A percentile compares a stretch with the other conserved stretches of the same genome.
Conservation (phyloP, 2,888 invertebrate species). For the Yponomeuta cagnagella region DNA sequence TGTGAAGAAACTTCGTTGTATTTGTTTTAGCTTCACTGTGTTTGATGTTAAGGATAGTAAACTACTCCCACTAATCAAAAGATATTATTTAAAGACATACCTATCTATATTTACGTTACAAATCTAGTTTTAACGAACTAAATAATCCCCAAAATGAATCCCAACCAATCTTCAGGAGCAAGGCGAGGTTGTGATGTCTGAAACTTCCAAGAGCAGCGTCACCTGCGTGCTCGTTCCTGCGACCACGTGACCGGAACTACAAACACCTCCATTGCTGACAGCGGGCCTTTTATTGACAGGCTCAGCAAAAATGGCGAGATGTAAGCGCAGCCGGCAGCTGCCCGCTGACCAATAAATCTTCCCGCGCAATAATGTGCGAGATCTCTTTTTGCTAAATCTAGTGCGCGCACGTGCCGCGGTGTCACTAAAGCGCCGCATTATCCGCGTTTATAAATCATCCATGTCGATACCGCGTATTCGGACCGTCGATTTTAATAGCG, state of each 20-base stretch:
- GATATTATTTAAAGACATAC: not conserved
- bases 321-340: constrained; percentile 28
- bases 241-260: constrained; percentile 35
- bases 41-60: not conserved
- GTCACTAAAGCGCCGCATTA: constrained; percentile 54
- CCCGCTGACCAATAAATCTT: constrained; percentile 41
- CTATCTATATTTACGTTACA: not conserved
- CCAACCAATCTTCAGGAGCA: not conserved
- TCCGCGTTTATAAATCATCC: constrained; percentile 64
- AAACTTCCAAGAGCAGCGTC: not conserved
- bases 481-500: constrained; percentile 27
- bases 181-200: not conserved
- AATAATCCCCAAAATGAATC: not conserved
- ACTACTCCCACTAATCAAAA: not conserved
- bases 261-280: constrained; percentile 30
- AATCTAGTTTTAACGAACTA: not conserved
- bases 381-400: constrained; percentile 58
- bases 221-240: constrained; percentile 15
- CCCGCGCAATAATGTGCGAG: constrained; percentile 40
- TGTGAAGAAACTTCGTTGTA: too few relatives aligned
- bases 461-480: constrained; percentile 48
- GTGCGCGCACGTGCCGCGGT: constrained; percentile 55
- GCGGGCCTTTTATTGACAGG: constrained; percentile 33
- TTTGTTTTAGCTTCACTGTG: not conserved
- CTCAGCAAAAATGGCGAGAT: constrained; percentile 32